A percentile compares a stretch with the other conserved stretches of the same genome.
Conservation (phyloP, 1,140 invertebrate genomes). For the Nasonia vitripennis region DNA sequence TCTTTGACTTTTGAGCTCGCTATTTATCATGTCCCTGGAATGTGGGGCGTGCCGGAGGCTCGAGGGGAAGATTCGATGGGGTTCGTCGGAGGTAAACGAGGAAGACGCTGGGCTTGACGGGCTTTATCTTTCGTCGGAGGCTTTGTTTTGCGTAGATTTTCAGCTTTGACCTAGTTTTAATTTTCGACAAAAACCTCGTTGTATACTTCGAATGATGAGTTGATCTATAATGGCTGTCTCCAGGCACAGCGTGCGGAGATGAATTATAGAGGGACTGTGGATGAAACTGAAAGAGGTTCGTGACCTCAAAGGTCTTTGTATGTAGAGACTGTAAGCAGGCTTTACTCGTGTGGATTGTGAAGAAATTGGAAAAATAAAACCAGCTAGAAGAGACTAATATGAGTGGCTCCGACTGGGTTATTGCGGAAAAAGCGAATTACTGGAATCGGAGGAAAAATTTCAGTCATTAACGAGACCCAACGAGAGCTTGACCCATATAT, state of each 20-base stretch:
- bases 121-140: background rate
- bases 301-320: no score
- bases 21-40: background rate
- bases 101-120: background rate
- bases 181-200: background rate
- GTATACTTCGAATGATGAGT: background rate
- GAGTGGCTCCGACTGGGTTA: background rate
- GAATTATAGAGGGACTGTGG: background rate
- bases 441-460: background rate
- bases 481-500: background rate
- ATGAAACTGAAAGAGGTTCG: background rate
- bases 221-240: background rate
- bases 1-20: constrained; percentile 17
- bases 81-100: no score
- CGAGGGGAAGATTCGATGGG: background rate
- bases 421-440: background rate
- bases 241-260: background rate
- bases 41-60: background rate
- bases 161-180: background rate
- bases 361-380: background rate
- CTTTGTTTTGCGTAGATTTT: background rate
- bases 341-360: no score
- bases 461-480: background rate
- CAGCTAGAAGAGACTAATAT: background rate
- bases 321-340: no score